Base-by-base conservation (phyloP, 2,888 invertebrate species). In the Gastracanthus pulcherrimus region DNA sequence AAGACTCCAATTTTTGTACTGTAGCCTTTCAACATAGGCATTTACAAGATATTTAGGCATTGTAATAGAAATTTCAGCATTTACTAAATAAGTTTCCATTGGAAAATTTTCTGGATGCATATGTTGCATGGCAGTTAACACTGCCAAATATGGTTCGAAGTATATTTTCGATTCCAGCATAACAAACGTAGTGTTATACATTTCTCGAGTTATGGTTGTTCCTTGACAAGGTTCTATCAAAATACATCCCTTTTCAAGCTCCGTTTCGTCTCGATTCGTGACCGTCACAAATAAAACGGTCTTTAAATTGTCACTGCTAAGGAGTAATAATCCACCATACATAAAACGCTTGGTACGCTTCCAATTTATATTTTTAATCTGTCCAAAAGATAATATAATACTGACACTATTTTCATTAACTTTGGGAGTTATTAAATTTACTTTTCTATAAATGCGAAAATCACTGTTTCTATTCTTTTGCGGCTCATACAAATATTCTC, bases 151-250 rank as follows among this genome's bases (percentile, higher is more conserved):
- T 1, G 78, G 78, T n/a, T 78, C 71, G 29, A 71, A 78, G 11
- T 51, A 78, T 62, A 78, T 51, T 64, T 78, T 78, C 23, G 71
- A 78, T 38, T 78, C 78, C n/a, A 78, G 23, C 71, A 78, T 70
- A 6, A 71, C 64, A 6, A 45, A 71, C 3, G 31, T 13, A 36
- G 1, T 11, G 13, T 48, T 13, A 16, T 71, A 71, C 51, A 71
- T 70, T 2, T 70, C 48, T 36, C 16, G 19, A 5, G 60, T 78
- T 29, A 78, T 71, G 1, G 13, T 19, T 1, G 23, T 51, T 62
- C 45, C 71, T 26, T 9, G 7, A 26, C 66, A 66, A 3, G 48
- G 71, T 13, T 70, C 78, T 26, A 78, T 45, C 9, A 60, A 29
- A 11, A 78, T 6, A 16, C 9, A 64, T 23, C 78, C 78, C 16